Base-by-base conservation (phyloP, 2,888 invertebrate species). In the Calephelis perditalis region DNA sequence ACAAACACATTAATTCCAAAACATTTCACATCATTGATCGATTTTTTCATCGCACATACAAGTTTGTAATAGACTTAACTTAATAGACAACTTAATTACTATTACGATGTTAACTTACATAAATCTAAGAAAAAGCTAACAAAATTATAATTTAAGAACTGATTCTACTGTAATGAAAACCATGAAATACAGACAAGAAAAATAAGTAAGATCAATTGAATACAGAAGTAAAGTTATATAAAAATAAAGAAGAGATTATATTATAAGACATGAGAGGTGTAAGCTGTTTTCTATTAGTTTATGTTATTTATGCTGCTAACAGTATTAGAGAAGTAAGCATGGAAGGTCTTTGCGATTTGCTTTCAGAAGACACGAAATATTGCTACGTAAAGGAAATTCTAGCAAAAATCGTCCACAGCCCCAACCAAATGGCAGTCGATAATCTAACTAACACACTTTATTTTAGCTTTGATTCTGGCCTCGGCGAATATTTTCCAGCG, bases 401-500 rank as follows among this genome's bases (percentile, higher is more conserved):
- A 40, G 70, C 78, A 0, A 68, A 75, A 0, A 71, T 86, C 5
- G 58, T 77, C 4, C 86, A 86, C 65, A 87, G 81, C 57, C 81
- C 88, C 0, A 85, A 88, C 67, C 88, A 88, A 71, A 68, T 88
- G 11, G 75, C 84, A 0, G 78, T 88, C 0, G 79, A 85, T 64
- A 77, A 65, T 67, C 57, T 56, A 5, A 69, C 80, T 4, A 84
- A 88, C 62, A 78, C 73, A 1, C 59, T 88, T 3, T 87, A 82
- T 70, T 86, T 86, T 67, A 86, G 87, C 65, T 84, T 86, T 61
- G 86, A 86, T 67, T 74, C 77, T 1, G 86, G 86, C 3, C 75
- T 82, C 65, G 85, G 85, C 1, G 85, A 86, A 64, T 85, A 82
- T 62, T 64, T 79, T 2, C 85, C 86, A 7, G 84, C 81, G 1